Evolutionary conservation across 1,140 invertebrate species (phyloP), one percentile per base, ranked within the genome.

Genomic region (Magallana angulata): DNA sequence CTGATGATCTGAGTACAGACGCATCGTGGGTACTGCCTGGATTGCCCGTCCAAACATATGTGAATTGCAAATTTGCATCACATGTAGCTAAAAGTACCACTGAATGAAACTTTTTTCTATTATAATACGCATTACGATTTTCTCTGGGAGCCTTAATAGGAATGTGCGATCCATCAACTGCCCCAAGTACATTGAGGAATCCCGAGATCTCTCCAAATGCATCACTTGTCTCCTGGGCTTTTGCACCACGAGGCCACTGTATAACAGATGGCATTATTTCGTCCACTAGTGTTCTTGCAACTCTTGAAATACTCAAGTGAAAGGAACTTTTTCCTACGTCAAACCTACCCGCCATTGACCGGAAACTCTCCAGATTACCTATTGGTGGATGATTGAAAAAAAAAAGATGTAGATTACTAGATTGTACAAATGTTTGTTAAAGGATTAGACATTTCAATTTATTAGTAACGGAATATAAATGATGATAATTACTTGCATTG

Each of bases 101-200:
- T 80, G 85, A 86, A 81, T 86, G 9, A 86, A 64, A 80, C 18
- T 48, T 76, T 57, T 86, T 80, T 60, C 85, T 68, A 36, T 86
- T 80, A 57, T 76, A 86, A 30, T 86, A 89, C 36, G 88, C 60
- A 76, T 86, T 57, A n/a, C 82, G 60, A 59, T 89, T 48, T 24
- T 81, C 48, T 36, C 7, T 59, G 58, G 88, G 82, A 7, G 88
- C 85, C 80, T 89, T 86, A 24, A 87, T 89, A 58, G 81, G 82
- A 57, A 89, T 82, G 84, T 89, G 88, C 24, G 81, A 64, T n/a
- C 85, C 85, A 85, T 86, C 88, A 30, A 86, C 60, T 18, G 85
- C 83, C 2, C 88, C 85, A n/a, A 87, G 11, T 4, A 87, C 62
- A 58, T 87, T 87, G 24, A 62, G 85, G 57, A 89, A 56, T 59